These are phyloP conservation scores for Babyrousa celebensis DNA, from an alignment of 2,797 vertebrate species.

Conservation along the genomic window DNA sequence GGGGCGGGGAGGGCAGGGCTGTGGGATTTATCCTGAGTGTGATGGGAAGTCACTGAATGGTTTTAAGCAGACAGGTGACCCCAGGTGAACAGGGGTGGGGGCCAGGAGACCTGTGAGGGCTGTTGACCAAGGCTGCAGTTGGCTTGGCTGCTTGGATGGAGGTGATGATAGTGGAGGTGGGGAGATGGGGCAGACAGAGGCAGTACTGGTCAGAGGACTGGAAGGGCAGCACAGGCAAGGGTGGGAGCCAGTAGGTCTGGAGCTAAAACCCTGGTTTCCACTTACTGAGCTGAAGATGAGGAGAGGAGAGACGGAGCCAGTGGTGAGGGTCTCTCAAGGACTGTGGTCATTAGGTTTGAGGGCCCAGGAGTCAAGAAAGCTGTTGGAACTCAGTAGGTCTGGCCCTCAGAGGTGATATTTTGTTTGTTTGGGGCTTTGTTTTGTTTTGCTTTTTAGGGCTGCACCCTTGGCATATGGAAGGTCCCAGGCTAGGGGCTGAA, in stretches of 20 bases:
- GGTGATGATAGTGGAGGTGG: background rate
- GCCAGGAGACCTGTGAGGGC: background rate
- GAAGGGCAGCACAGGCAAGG: fast-evolving
- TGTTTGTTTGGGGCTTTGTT: no score
- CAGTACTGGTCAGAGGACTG: background rate
- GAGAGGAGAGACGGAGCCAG: no score
- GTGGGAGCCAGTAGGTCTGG: background rate
- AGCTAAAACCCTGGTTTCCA: background rate
- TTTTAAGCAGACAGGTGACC: background rate
- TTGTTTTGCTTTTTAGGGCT: no score
- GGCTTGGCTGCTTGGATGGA: background rate
- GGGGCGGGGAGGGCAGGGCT: background rate
- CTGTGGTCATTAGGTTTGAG: background rate
- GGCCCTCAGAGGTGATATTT: no score
- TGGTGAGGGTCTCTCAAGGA: fast-evolving
- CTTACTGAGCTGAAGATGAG: background rate
- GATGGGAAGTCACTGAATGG: background rate
- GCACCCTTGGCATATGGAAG: no score
- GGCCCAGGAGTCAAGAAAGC: background rate
- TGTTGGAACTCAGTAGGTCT: background rate
- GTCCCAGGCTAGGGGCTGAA: no score
- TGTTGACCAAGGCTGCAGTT: background rate
- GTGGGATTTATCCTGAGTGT: background rate
- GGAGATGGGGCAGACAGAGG: background rate
- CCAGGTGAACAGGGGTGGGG: background rate